These are phyloP conservation scores for Psittacula echo DNA, from an alignment of 2,797 vertebrate genomes.

Conservation along the genomic window DNA sequence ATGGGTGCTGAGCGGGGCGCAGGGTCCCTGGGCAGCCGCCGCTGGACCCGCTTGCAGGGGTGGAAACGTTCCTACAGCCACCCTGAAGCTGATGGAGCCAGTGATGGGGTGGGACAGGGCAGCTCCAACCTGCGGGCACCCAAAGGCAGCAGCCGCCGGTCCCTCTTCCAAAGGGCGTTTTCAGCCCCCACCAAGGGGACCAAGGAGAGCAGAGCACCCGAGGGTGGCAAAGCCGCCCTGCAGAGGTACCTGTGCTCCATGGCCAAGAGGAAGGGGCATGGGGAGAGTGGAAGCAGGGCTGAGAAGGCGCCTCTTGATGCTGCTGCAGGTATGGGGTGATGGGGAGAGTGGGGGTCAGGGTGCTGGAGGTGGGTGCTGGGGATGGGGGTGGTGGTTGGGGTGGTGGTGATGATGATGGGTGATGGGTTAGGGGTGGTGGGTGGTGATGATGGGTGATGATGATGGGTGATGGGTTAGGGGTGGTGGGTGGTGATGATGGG, in stretches of 20 bases:
- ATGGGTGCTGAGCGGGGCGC: conserved; percentile 4
- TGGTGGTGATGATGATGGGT: not conserved
- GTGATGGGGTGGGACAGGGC: not conserved
- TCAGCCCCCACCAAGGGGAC: conserved; percentile 77
- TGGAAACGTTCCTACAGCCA: conserved; percentile 84
- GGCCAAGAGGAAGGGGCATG: conserved; percentile 81
- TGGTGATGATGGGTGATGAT: no score
- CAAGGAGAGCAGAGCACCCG: conserved; percentile 1
- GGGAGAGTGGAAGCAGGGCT: conserved; percentile 13
- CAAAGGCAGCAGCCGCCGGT: conserved; percentile 67
- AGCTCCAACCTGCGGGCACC: not conserved
- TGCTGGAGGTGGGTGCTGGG: not conserved
- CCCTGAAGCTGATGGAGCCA: conserved; percentile 22
- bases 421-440: no score
- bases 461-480: not conserved
- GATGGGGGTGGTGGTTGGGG: not conserved
- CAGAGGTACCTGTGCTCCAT: conserved; percentile 84
- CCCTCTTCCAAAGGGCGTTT: conserved; percentile 87
- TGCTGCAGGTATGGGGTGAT: not conserved
- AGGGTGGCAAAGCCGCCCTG: conserved; percentile 62
- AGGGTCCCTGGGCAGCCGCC: conserved; percentile 50
- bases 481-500: no score
- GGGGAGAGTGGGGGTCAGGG: not conserved
- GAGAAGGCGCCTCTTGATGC: not conserved
- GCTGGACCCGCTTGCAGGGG: conserved; percentile 83